A percentile compares a stretch with the other conserved stretches of the same genome.
These are phyloP conservation scores for Tiliqua scincoides DNA, from an alignment of 2,113 vertebrate genomes.

Conservation along the genomic window DNA sequence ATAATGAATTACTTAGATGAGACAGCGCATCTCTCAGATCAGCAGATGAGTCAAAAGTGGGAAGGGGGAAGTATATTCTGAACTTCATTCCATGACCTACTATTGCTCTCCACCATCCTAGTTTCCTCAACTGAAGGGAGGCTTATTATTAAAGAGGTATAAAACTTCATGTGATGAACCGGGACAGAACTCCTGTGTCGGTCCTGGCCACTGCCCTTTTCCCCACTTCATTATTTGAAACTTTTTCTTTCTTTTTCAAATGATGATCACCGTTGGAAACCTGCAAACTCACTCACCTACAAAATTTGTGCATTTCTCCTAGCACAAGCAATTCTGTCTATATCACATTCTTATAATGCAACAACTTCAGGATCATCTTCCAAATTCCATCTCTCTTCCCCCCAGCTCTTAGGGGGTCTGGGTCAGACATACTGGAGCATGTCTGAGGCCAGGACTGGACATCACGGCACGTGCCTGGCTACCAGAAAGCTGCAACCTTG, in stretches of 20 bases:
- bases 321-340: background rate
- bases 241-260: background rate
- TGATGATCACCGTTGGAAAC: background rate
- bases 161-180: background rate
- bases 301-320: background rate
- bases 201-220: background rate
- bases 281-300: too few species aligned
- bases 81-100: background rate
- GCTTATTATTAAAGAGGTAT: too few species aligned
- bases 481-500: background rate
- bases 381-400: background rate
- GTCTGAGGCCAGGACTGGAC: background rate
- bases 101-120: background rate
- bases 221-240: background rate
- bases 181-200: too few species aligned
- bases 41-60: background rate
- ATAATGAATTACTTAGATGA: background rate
- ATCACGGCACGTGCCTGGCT: background rate
- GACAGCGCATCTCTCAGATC: background rate
- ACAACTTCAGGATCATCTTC: background rate
- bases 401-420: background rate
- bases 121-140: background rate
- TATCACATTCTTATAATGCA: background rate
- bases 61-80: background rate
- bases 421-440: background rate